phyloP scores from a whole-genome alignment of 2,113 vertebrate genomes.

The Chauna torquata region DNA sequence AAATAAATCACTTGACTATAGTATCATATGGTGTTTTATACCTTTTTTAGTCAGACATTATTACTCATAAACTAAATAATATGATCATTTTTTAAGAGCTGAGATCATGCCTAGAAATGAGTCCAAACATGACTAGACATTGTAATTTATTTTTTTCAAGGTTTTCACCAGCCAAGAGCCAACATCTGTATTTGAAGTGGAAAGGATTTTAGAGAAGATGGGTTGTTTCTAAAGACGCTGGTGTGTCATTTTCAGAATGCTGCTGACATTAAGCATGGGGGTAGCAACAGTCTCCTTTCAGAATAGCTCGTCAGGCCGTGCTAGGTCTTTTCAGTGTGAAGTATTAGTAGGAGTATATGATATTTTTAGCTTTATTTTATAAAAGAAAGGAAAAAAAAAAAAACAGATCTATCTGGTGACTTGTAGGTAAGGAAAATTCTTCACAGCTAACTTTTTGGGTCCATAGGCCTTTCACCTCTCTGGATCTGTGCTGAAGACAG shows the following conservation, averaged over 20 bases:
- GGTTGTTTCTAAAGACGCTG: neutral
- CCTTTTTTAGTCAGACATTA: constrained; percentile 3
- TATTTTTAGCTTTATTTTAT: neutral
- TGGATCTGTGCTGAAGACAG: neutral
- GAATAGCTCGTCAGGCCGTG: neutral
- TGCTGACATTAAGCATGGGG: neutral
- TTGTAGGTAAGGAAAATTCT: neutral
- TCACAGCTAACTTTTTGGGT: neutral
- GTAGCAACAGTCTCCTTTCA: neutral
- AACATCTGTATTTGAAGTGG: neutral
- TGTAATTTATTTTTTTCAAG: neutral
- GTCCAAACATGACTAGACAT: constrained; percentile 48
- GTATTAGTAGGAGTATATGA: neutral
- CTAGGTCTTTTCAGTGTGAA: neutral
- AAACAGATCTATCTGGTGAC: neutral
- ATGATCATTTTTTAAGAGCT: neutral
- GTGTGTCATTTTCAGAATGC: neutral
- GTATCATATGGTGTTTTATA: neutral
- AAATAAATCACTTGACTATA: constrained; percentile 13
- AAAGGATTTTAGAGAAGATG: neutral
- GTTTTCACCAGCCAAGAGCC: neutral
- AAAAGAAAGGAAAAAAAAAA: neutral
- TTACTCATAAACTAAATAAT: constrained; percentile 41
- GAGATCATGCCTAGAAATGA: constrained; percentile 21
- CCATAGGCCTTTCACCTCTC: neutral